phyloP scores from a whole-genome alignment of 1,140 invertebrate genomes.

The Melipona quadrifasciata region DNA sequence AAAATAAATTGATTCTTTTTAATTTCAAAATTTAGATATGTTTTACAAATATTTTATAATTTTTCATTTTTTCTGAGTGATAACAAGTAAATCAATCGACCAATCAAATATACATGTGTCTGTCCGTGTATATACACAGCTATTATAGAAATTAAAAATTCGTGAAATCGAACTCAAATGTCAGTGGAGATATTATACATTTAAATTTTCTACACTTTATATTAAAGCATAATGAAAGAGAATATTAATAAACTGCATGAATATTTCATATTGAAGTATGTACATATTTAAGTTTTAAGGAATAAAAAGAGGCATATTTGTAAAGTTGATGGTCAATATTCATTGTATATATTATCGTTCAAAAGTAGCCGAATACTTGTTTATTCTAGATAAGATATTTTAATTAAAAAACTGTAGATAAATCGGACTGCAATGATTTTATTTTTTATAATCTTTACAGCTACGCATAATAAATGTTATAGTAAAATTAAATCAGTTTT shows the following conservation, averaged over 20 bases:
- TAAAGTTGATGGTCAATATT: background rate
- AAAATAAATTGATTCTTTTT: background rate
- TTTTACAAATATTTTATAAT: background rate
- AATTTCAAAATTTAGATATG: background rate
- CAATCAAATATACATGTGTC: background rate
- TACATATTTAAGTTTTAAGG: background rate
- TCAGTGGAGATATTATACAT: background rate
- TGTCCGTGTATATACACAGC: too few species aligned
- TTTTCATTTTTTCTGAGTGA: background rate
- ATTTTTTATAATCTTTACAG: background rate
- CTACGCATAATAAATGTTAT: background rate
- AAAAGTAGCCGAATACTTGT: background rate
- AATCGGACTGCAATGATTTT: too few species aligned
- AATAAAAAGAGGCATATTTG: background rate
- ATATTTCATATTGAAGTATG: conserved; percentile 7
- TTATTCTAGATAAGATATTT: background rate
- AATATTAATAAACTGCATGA: background rate
- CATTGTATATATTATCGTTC: background rate
- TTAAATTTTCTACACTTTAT: too few species aligned
- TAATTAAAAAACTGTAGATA: too few species aligned
- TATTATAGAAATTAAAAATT: background rate
- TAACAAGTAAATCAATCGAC: background rate
- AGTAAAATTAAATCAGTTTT: background rate
- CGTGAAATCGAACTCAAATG: background rate
- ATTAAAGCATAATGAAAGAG: background rate